A percentile compares a stretch with the other conserved stretches of the same genome.
Conservation (phyloP, 2,797 vertebrate genomes). For the Hypotaenidia philippensis region DNA sequence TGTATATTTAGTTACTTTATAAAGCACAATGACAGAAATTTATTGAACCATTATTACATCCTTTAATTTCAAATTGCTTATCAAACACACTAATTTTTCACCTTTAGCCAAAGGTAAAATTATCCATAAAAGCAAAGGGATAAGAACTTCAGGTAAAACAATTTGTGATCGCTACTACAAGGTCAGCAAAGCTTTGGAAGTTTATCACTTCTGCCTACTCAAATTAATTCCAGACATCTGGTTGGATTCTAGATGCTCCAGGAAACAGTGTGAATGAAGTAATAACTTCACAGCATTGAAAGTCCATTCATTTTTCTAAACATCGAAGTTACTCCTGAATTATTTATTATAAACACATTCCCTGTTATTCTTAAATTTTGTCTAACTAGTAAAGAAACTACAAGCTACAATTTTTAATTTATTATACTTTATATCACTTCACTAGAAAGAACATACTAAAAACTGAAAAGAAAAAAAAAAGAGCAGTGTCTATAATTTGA, state of each 20-base stretch:
- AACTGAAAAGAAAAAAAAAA: background rate
- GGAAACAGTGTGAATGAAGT: conserved; percentile 38
- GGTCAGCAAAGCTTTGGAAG: background rate
- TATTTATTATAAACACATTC: background rate
- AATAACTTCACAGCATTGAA: conserved; percentile 11
- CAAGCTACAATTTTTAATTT: background rate
- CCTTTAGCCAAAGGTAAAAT: conserved; percentile 36
- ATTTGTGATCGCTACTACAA: background rate
- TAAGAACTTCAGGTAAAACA: conserved; percentile 16
- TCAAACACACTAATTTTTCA: background rate
- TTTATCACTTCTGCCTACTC: background rate
- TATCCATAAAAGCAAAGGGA: background rate
- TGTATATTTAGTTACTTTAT: background rate
- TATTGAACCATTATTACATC: background rate
- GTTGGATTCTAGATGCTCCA: background rate
- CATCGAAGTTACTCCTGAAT: background rate
- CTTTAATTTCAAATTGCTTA: conserved; percentile 43
- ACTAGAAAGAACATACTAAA: background rate
- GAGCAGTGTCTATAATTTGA: background rate
- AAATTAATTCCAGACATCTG: conserved; percentile 11
- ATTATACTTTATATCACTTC: background rate
- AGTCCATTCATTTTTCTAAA: background rate
- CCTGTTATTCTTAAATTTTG: background rate
- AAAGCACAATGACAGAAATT: background rate
- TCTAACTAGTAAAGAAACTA: background rate